Conservation (phyloP, 2,113 vertebrate species). For the Numida meleagris region DNA sequence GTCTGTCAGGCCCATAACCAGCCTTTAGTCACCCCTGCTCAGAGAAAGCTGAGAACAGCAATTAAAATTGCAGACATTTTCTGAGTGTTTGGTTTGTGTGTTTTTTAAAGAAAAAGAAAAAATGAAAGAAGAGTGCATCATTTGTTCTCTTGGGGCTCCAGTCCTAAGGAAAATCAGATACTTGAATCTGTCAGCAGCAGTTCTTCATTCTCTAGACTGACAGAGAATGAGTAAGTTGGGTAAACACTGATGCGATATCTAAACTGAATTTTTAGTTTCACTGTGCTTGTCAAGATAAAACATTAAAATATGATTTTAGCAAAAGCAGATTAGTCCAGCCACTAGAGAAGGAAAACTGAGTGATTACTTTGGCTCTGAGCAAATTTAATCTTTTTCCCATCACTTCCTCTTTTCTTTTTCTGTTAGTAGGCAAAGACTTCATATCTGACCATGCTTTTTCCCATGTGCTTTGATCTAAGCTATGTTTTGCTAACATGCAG, state of each 20-base stretch:
- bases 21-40: too few species aligned
- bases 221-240: neutral
- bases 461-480: neutral
- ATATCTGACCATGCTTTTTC: neutral
- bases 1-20: neutral
- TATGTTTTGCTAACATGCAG: neutral
- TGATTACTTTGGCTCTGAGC: neutral
- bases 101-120: neutral
- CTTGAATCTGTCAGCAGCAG: neutral
- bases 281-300: neutral
- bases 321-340: conserved; percentile 24
- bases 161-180: neutral
- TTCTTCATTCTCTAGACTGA: neutral
- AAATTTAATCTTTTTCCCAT: conserved; percentile 28
- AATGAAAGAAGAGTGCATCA: neutral
- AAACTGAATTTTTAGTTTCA: conserved; percentile 8
- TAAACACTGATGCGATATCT: neutral
- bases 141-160: neutral
- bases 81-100: neutral
- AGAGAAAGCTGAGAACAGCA: neutral
- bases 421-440: neutral
- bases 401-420: neutral
- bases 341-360: neutral
- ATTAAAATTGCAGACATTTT: neutral
- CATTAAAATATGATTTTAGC: neutral